phyloP scores from a whole-genome alignment of 2,888 invertebrate genomes.

The Drosophila longiperda region DNA sequence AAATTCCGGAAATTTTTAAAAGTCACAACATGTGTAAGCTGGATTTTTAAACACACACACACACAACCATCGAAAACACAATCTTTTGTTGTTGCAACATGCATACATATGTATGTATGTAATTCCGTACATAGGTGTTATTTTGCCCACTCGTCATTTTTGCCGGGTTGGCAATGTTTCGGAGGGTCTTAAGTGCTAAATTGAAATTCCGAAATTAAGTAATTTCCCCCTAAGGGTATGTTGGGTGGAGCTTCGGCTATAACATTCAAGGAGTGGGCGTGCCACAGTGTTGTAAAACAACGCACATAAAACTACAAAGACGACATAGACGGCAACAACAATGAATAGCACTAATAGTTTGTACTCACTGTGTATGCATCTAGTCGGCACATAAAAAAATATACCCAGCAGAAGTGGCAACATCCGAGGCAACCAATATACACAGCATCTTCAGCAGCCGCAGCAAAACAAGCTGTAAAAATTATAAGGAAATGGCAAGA shows the following conservation, averaged over 20 bases:
- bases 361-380: conserved; percentile 26
- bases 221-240: conserved; percentile 74
- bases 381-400: conserved; percentile 59
- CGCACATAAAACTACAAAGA: conserved; percentile 68
- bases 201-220: conserved; percentile 81
- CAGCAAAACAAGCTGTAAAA: conserved; percentile 74
- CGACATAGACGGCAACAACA: conserved; percentile 50
- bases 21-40: conserved; percentile 80
- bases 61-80: conserved; percentile 8
- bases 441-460: conserved; percentile 38
- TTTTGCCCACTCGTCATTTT: conserved; percentile 12
- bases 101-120: neutral
- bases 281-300: conserved; percentile 62
- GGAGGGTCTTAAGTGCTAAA: conserved; percentile 75
- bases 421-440: conserved; percentile 27
- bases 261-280: conserved; percentile 39
- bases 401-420: conserved; percentile 25
- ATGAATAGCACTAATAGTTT: conserved; percentile 71
- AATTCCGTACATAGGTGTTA: conserved; percentile 11
- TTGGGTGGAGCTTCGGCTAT: conserved; percentile 26
- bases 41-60: conserved; percentile 59
- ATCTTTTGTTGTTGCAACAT: conserved; percentile 31
- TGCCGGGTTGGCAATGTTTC: conserved; percentile 38
- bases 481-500: conserved; percentile 72
- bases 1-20: conserved; percentile 81